A percentile compares a stretch with the other conserved stretches of the same genome.
Evolutionary conservation across 37 sponge, comb jelly and placozoan genomes (phyloP).

Genomic region (Cliona cf. orientalis): DNA sequence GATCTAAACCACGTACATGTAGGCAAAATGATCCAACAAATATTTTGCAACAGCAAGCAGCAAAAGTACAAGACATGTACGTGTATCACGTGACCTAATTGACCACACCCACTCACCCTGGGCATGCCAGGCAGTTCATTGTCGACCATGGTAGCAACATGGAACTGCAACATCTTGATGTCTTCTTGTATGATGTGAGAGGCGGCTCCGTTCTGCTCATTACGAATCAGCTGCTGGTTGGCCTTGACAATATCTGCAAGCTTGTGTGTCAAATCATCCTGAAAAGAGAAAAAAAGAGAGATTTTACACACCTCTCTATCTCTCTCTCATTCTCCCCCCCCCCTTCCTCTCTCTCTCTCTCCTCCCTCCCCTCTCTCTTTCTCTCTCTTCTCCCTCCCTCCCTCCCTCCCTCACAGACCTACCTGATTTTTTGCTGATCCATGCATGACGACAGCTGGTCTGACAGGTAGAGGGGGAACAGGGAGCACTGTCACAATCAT

Average conservation of each 20-base stretch:
- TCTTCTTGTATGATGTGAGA: conserved; percentile 97
- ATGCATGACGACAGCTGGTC: conserved; percentile 97
- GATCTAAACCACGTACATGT: background rate
- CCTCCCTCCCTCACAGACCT: background rate
- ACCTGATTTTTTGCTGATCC: conserved; percentile 93
- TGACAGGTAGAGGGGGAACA: conserved; percentile 95
- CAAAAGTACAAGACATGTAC: background rate
- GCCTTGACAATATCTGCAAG: conserved; percentile 97
- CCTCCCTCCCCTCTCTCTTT: no score
- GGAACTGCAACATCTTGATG: conserved; percentile 98
- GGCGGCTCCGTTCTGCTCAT: conserved; percentile 98
- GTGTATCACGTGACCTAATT: background rate
- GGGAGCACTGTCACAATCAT: conserved; percentile 94
- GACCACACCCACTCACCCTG: conserved; percentile 45
- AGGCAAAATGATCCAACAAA: background rate
- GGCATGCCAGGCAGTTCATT: conserved; percentile 98
- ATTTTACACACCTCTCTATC: no score
- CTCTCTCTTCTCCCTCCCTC: no score
- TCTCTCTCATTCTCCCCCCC: no score
- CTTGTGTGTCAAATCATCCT: conserved; percentile 99
- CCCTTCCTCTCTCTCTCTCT: no score
- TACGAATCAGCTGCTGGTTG: conserved; percentile 92
- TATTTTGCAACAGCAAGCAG: background rate
- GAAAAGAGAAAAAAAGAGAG: background rate
- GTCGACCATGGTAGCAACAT: conserved; percentile 95